Conservation (phyloP, 2,888 invertebrate species). For the Gonocerus acuteangulatus region DNA sequence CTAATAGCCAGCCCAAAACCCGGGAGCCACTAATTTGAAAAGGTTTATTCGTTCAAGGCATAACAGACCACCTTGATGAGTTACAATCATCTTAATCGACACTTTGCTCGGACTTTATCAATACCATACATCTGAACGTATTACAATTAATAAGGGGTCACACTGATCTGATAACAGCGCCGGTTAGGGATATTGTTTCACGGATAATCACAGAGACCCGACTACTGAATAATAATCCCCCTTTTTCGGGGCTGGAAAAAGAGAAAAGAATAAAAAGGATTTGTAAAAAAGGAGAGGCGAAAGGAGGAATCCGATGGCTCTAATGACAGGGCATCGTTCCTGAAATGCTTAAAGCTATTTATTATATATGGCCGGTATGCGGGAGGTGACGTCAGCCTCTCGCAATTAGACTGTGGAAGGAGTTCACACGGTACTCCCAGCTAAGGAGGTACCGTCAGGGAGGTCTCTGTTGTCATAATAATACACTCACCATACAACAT, state of each 20-base stretch:
- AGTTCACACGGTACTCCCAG: too few species aligned
- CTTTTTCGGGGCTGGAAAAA: neutral
- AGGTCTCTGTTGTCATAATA: too few species aligned
- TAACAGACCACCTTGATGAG: neutral
- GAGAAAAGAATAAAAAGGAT: neutral
- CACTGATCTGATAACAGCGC: slow-evolving; percentile 1
- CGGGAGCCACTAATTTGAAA: too few species aligned
- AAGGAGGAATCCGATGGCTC: neutral
- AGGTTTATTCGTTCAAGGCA: too few species aligned
- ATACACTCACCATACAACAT: too few species aligned
- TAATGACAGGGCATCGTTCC: slow-evolving; percentile 14
- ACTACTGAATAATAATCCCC: slow-evolving; percentile 26
- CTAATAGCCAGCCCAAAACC: neutral
- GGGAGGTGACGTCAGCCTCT: neutral
- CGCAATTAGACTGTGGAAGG: too few species aligned
- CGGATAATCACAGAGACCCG: slow-evolving; percentile 19
- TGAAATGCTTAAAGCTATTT: neutral
- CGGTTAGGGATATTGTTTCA: slow-evolving; percentile 17
- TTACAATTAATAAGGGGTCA: slow-evolving; percentile 24
- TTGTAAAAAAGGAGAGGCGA: neutral
- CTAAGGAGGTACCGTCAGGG: too few species aligned
- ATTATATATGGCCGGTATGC: neutral
- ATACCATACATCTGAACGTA: slow-evolving; percentile 8
- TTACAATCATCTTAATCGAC: slow-evolving; percentile 26
- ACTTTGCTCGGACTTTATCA: slow-evolving; percentile 3